Conservation (phyloP, 2,113 vertebrate species). For the Castor canadensis region DNA sequence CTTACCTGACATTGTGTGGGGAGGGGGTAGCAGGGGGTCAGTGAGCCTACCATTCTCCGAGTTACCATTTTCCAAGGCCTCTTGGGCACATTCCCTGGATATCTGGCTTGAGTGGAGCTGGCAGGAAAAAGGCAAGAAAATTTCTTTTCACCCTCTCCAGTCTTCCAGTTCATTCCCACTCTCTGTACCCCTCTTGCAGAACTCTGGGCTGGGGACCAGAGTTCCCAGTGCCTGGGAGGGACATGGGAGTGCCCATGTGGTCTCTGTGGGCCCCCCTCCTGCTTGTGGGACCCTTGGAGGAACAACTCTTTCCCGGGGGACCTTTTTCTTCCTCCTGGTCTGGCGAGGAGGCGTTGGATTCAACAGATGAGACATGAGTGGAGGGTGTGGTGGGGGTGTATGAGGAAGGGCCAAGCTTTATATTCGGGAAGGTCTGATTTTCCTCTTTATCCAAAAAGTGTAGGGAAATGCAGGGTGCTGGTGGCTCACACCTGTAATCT, state of each 20-base stretch:
- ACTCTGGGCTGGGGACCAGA: background rate
- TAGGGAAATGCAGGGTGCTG: too few relatives aligned
- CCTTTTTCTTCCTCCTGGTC: conserved; percentile 50
- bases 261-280: conserved; percentile 36
- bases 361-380: background rate
- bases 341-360: too few relatives aligned
- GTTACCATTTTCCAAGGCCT: background rate
- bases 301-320: background rate
- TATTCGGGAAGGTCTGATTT: background rate
- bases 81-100: background rate
- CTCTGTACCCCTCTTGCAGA: conserved; percentile 18
- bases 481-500: too few relatives aligned
- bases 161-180: background rate
- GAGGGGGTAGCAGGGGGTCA: too few relatives aligned
- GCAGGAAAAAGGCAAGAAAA: too few relatives aligned
- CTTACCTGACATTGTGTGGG: too few relatives aligned
- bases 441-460: background rate
- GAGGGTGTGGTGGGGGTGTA: background rate
- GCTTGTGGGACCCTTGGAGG: background rate
- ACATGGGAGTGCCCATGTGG: background rate
- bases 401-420: background rate
- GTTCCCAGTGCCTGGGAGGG: too few relatives aligned
- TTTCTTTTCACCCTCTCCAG: background rate
- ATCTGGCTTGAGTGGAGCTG: background rate
- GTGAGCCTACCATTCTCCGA: background rate